Percentiles rank a stretch among this genome's conserved stretches.
Conservation (phyloP, 1,140 invertebrate genomes). For the Drosophila funebris region DNA sequence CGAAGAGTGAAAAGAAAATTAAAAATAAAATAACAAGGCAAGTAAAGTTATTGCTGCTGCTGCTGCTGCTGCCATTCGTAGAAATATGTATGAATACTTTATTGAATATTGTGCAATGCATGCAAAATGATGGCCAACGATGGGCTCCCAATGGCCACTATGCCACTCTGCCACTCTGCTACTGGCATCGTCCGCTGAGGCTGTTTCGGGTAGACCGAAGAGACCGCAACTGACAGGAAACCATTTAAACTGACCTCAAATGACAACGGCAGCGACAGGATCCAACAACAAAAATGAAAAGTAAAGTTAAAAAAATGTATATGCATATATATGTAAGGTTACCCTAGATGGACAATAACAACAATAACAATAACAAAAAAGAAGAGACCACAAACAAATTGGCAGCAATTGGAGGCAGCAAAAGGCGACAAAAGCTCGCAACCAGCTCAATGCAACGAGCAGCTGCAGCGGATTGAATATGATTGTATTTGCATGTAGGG, state of each 20-base stretch:
- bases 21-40: background rate
- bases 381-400: slow-evolving; percentile 74
- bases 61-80: slow-evolving; percentile 18
- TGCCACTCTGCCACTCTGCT: background rate
- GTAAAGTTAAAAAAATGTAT: slow-evolving; percentile 27
- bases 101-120: slow-evolving; percentile 74
- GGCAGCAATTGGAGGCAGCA: slow-evolving; percentile 71
- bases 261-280: slow-evolving; percentile 70
- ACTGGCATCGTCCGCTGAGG: slow-evolving; percentile 23
- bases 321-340: background rate
- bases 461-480: slow-evolving; percentile 38
- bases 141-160: background rate
- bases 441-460: background rate
- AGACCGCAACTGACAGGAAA: slow-evolving; percentile 78
- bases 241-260: slow-evolving; percentile 81
- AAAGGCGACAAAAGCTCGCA: slow-evolving; percentile 75
- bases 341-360: slow-evolving; percentile 57
- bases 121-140: slow-evolving; percentile 58
- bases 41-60: slow-evolving; percentile 15
- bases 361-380: slow-evolving; percentile 26
- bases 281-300: slow-evolving; percentile 43
- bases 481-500: background rate
- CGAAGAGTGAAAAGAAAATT: background rate
- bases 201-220: slow-evolving; percentile 65
- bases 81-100: slow-evolving; percentile 78